Evolutionary conservation across 2,888 invertebrate species (phyloP).

Genomic region (Andricus curvator): DNA sequence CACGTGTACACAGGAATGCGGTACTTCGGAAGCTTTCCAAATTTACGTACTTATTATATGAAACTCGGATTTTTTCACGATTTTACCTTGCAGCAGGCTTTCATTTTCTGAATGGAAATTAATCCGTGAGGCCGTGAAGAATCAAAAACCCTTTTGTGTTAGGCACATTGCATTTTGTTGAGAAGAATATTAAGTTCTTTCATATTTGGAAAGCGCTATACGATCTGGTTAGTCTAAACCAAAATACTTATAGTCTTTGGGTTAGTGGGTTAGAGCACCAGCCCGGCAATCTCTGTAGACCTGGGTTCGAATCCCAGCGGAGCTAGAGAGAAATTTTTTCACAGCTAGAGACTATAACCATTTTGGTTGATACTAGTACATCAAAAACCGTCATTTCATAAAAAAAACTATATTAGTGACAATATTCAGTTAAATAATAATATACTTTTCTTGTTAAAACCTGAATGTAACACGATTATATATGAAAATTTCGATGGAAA

Average conservation of each 20-base stretch:
- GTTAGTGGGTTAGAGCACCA: too few relatives aligned
- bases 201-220: background rate
- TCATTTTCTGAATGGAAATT: background rate
- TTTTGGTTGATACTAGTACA: too few relatives aligned
- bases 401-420: background rate
- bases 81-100: background rate
- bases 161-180: background rate
- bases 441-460: too few relatives aligned
- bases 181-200: background rate
- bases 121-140: background rate
- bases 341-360: too few relatives aligned
- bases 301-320: too few relatives aligned
- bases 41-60: conserved; percentile 11
- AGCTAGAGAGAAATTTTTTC: too few relatives aligned
- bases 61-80: background rate
- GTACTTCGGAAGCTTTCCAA: background rate
- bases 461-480: too few relatives aligned
- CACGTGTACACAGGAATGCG: background rate
- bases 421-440: background rate
- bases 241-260: too few relatives aligned
- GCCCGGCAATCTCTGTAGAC: too few relatives aligned
- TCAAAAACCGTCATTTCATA: too few relatives aligned
- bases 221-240: too few relatives aligned
- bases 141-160: background rate
- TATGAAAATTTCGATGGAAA: too few relatives aligned